Evolutionary conservation across 2,888 invertebrate genomes (phyloP).

Genomic region (Stomorhina lunata): DNA sequence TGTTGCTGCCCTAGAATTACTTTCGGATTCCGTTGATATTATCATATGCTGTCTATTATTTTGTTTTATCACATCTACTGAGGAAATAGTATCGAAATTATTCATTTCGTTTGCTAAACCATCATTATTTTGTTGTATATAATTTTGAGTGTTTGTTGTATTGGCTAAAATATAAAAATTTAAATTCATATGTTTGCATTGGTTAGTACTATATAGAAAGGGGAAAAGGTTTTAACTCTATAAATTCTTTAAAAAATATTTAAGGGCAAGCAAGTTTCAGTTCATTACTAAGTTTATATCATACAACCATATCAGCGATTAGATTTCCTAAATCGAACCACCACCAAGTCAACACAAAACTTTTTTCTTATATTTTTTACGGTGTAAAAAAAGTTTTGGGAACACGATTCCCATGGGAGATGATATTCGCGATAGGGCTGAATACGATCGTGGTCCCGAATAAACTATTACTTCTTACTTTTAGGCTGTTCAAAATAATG

Average conservation of each 20-base stretch:
- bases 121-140: slow-evolving; percentile 30
- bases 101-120: slow-evolving; percentile 28
- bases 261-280: background rate
- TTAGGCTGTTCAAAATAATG: too few species aligned
- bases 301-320: too few species aligned
- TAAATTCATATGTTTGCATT: slow-evolving; percentile 58
- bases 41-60: slow-evolving; percentile 22
- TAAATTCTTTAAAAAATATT: background rate
- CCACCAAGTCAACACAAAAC: background rate
- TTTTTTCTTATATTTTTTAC: too few species aligned
- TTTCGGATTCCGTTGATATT: slow-evolving; percentile 1
- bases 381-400: too few species aligned
- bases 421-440: too few species aligned
- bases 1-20: slow-evolving; percentile 9
- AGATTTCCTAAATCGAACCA: too few species aligned
- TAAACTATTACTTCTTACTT: too few species aligned
- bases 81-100: slow-evolving; percentile 48
- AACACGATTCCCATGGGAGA: too few species aligned
- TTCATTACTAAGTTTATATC: background rate
- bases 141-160: slow-evolving; percentile 40
- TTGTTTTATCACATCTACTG: slow-evolving; percentile 62
- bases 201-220: background rate
- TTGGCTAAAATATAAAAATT: slow-evolving; percentile 63
- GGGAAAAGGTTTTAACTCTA: background rate
- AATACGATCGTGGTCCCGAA: background rate